Base-by-base conservation (phyloP, 2,113 vertebrate genomes). In the Balaeniceps rex region DNA sequence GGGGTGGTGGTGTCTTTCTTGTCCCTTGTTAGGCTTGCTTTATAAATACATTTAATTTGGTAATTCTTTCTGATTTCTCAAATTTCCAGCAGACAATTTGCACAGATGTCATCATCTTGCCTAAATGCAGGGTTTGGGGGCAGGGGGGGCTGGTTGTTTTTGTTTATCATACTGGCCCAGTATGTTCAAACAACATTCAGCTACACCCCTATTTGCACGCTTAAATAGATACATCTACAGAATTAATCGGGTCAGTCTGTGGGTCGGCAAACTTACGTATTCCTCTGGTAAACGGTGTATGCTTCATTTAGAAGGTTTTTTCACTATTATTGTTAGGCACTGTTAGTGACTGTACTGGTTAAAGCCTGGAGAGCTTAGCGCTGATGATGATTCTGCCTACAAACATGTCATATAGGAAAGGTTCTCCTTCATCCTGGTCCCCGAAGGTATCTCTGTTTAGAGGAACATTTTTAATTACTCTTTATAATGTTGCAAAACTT, bases 391-490 rank as follows among this genome's bases (percentile, higher is more conserved):
- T 46, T 80, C 70, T 90, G 70, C 58, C 63, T 28, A 10, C 19
- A 16, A 58, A 29, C 31, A 19, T 40, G 40, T 25, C 66, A 24
- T 19, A 9, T 5, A 44, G 52, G 38, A 76, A 78, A 49, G 4
- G 7, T 52, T 23, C 84, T 66, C 46, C 88, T 69, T 80, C 85
- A 8, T 19, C 25, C 51, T 58, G 23, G 26, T 92, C 83, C 88
- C 87, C 28, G 46, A 42, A 77, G 79, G 71, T 42, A 4, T 46
- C 26, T 58, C 72, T 86, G n/a, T 86, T 91, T 83, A 84, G 55
- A 52, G 51, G 51, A 95, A 47, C 25, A 33, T 78, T 66, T 94
- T 81, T 88, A 95, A 90, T 95, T 92, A 86, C 68, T 82, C 55
- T 66, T 77, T n/a, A 26, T 47, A 36, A 60, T 47, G 55, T 31